These are phyloP conservation scores for Bucorvus abyssinicus DNA, from an alignment of 2,797 vertebrate genomes.

Conservation along the genomic window DNA sequence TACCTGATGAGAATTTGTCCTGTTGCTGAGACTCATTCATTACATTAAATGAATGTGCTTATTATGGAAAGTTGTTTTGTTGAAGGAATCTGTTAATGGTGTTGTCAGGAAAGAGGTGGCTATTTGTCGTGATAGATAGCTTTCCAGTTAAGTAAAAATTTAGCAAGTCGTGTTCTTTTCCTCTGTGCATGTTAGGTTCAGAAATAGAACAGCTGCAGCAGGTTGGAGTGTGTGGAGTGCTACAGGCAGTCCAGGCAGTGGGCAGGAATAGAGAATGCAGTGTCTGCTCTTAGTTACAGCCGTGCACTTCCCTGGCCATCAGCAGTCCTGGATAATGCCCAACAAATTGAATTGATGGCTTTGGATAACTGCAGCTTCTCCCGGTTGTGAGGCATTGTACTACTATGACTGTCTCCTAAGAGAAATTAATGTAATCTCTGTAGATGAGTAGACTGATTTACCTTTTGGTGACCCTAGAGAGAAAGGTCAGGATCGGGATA, in stretches of 20 bases:
- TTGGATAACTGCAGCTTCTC: conserved; percentile 20
- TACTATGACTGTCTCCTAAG: conserved; percentile 10
- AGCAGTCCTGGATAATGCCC: background rate
- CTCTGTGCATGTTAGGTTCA: background rate
- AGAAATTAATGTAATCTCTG: conserved; percentile 51
- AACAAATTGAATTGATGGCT: conserved; percentile 23
- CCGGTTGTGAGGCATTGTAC: background rate
- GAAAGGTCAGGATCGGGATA: conserved; percentile 53
- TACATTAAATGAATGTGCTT: background rate
- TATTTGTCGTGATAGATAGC: background rate
- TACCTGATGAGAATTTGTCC: background rate
- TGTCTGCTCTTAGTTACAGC: background rate
- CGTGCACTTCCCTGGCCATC: background rate
- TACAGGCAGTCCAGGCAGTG: background rate
- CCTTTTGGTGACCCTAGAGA: conserved; percentile 50
- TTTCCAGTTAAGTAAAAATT: background rate
- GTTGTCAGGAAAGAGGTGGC: background rate
- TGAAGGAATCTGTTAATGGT: background rate
- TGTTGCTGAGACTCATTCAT: background rate
- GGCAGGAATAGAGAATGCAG: background rate
- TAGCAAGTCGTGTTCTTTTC: background rate
- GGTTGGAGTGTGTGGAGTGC: background rate
- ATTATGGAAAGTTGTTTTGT: background rate
- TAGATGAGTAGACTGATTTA: conserved; percentile 49
- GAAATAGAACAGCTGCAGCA: background rate